A percentile compares a stretch with the other conserved stretches of the same genome.
Conservation (phyloP, 2,797 vertebrate species). For the Phoxinus dragarum region DNA sequence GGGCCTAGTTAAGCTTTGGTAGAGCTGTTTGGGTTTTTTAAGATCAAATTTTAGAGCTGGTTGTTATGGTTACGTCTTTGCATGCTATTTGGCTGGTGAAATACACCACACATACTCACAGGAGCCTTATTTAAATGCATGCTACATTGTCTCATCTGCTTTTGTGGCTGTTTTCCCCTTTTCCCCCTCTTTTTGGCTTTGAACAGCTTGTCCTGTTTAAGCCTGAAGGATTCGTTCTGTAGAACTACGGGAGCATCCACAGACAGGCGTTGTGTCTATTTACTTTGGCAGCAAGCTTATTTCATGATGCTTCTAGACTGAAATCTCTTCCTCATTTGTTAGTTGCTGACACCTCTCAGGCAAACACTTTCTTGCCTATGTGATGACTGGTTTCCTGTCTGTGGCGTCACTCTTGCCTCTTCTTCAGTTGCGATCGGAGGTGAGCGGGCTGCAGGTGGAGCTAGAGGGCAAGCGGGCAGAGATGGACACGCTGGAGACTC, state of each 20-base stretch:
- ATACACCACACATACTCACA: neutral
- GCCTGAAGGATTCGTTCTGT: too few relatives aligned
- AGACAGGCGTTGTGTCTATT: neutral
- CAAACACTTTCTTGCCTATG: neutral
- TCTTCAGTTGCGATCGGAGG: constrained; percentile 81
- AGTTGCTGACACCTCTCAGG: neutral
- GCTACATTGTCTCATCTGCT: neutral
- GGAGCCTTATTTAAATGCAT: constrained; percentile 9
- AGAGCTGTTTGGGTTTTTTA: neutral
- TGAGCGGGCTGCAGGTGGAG: constrained; percentile 80
- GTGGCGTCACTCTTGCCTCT: constrained; percentile 57
- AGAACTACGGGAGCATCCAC: neutral
- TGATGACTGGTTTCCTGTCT: constrained; percentile 56
- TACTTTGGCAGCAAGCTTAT: neutral
- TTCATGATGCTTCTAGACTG: neutral
- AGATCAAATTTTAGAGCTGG: neutral
- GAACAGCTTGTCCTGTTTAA: too few relatives aligned
- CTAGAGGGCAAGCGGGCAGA: constrained; percentile 80
- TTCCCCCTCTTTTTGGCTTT: neutral
- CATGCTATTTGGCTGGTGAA: constrained; percentile 6
- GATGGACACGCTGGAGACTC: constrained; percentile 82
- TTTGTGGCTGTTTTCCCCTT: neutral
- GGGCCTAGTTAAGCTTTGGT: constrained; percentile 15
- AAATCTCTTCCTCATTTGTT: neutral
- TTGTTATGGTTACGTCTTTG: constrained; percentile 50